Evolutionary conservation across 2,888 invertebrate genomes (phyloP), one percentile per base, ranked within the genome.

Genomic region (Ganaspis brasiliensis): DNA sequence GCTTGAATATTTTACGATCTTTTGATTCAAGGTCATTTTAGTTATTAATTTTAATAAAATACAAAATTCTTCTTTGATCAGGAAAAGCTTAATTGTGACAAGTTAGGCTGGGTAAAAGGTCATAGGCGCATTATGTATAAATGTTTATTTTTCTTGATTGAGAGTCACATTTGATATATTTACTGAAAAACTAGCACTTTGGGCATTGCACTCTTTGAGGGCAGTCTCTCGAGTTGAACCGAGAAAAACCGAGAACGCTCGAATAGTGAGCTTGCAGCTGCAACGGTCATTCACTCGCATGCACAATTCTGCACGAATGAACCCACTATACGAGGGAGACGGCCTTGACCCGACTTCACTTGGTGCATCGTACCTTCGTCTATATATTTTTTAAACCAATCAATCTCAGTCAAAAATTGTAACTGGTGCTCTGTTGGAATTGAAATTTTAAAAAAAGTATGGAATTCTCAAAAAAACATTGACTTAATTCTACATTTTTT

Each of bases 331-430:
- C 85, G 86, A 86, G 84, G 83, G 83, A 87, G 83, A 84, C 88
- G 90, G 88, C 90, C 90, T 91, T 91, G 91, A 91, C 90, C 91
- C 87, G 90, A 81, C 89, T 87, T 73, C 86, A 87, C 84, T 86
- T 83, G 87, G 87, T 90, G 88, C 87, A 87, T 87, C 87, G 87
- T 84, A 88, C 88, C 87, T 88, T 88, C 79, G 79, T 80, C n/a
- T n/a, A n/a, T n/a, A n/a, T n/a, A n/a, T n/a, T n/a, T n/a, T n/a
- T n/a, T n/a, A n/a, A n/a, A 31, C 31, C 31, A 31, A 31, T 31
- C 6, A 31, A 31, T 31, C 6, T 6, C 2, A 31, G 31, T 31
- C 31, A 31, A 6, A 31, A 31, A 31, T 31, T 31, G 6, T 2
- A 31, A 31, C 31, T 31, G n/a, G n/a, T n/a, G n/a, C n/a, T n/a